A percentile compares a stretch with the other conserved stretches of the same genome.
These are phyloP conservation scores for Megathymus violae DNA, from an alignment of 1,140 invertebrate species.

Conservation along the genomic window DNA sequence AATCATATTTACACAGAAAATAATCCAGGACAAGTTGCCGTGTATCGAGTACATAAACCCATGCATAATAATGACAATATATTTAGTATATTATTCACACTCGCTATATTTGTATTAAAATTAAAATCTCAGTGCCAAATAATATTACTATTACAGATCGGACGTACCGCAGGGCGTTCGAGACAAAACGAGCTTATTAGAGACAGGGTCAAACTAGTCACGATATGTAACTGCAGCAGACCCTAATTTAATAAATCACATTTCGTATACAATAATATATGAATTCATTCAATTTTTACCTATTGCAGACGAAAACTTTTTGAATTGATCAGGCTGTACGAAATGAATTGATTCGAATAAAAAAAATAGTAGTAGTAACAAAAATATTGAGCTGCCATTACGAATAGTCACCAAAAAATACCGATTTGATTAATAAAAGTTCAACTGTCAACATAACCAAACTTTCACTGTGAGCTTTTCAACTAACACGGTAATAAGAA, in stretches of 20 bases:
- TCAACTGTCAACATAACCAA: conserved; percentile 67
- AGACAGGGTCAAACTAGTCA: conserved; percentile 41
- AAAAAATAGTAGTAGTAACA: too few species aligned
- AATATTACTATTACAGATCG: conserved; percentile 32
- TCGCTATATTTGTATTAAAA: background rate
- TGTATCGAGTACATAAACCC: too few species aligned
- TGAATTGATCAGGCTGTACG: too few species aligned
- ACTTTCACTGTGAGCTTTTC: conserved; percentile 57
- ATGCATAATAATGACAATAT: too few species aligned
- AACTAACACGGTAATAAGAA: conserved; percentile 29
- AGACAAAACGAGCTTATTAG: conserved; percentile 17
- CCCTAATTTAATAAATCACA: conserved; percentile 36
- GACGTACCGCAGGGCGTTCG: conserved; percentile 35
- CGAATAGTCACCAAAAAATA: too few species aligned
- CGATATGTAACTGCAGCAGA: conserved; percentile 13
- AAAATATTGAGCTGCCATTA: background rate
- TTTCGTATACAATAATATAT: conserved; percentile 10
- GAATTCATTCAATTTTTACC: too few species aligned
- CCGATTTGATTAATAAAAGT: conserved; percentile 19
- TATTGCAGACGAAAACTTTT: too few species aligned
- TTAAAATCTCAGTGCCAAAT: conserved; percentile 27
- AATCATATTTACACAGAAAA: too few species aligned
- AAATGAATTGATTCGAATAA: too few species aligned
- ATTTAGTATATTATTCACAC: too few species aligned
- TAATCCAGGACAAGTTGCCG: too few species aligned